phyloP scores from a whole-genome alignment of 2,113 vertebrate species.

The Labeo rohita region DNA sequence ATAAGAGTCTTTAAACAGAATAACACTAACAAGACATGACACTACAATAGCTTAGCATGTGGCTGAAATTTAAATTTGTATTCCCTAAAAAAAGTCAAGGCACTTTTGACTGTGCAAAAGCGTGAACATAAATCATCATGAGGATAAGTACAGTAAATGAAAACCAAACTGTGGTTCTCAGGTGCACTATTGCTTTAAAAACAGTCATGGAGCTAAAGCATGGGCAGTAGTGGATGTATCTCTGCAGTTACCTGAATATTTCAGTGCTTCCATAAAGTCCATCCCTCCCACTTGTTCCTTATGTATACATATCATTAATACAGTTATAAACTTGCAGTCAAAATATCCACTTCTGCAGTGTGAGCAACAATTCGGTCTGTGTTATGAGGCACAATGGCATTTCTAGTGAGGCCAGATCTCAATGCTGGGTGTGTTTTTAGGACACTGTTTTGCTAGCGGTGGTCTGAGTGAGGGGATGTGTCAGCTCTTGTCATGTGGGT shows the following conservation, averaged over 20 bases:
- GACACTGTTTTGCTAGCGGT: neutral
- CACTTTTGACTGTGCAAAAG: neutral
- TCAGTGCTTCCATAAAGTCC: conserved; percentile 2
- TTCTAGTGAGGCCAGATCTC: neutral
- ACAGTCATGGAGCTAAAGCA: neutral
- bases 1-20: neutral
- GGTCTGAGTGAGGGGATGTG: conserved; percentile 36
- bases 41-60: neutral
- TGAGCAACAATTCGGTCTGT: too few relatives aligned
- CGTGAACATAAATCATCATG: neutral
- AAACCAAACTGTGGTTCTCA: neutral
- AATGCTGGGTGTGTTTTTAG: conserved; percentile 13
- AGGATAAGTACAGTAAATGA: neutral
- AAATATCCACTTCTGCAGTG: conserved; percentile 4
- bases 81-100: neutral
- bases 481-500: conserved; percentile 50
- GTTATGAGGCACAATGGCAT: neutral
- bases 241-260: conserved; percentile 3
- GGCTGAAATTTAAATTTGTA: neutral
- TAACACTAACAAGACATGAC: neutral
- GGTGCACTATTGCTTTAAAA: neutral
- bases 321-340: neutral
- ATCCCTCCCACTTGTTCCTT: neutral
- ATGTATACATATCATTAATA: neutral
- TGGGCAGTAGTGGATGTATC: neutral